Percentiles rank a stretch among this genome's conserved stretches.
Evolutionary conservation across 2,113 vertebrate species (phyloP).

Genomic region (Saimiri boliviensis): DNA sequence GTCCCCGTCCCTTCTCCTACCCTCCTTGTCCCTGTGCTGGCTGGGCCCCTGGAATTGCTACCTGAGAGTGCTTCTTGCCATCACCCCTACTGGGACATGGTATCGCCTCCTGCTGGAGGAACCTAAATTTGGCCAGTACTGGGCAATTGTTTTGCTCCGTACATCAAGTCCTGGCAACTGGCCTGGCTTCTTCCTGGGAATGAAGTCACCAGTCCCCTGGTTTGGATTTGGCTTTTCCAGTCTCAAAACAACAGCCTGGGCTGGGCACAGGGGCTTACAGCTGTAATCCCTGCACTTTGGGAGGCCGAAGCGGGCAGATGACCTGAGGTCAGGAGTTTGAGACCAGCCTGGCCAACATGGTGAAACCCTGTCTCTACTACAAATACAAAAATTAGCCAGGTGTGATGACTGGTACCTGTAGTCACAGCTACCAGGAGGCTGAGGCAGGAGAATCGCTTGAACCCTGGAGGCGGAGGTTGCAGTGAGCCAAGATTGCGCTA

Average conservation of each 20-base stretch:
- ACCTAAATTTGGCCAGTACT: neutral
- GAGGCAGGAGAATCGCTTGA: too few species aligned
- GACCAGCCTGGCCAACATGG: too few species aligned
- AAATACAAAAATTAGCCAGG: too few species aligned
- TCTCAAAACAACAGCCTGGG: neutral
- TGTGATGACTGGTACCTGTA: too few species aligned
- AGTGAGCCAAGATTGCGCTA: too few species aligned
- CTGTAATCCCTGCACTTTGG: too few species aligned
- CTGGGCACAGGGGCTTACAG: too few species aligned
- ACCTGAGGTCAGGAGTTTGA: too few species aligned
- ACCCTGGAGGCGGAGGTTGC: too few species aligned
- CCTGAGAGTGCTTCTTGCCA: neutral
- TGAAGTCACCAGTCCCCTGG: neutral
- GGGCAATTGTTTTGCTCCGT: neutral
- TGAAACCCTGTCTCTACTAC: too few species aligned
- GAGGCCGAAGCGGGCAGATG: too few species aligned
- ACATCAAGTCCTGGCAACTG: neutral
- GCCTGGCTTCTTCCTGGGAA: slow-evolving; percentile 22
- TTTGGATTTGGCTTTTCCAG: neutral
- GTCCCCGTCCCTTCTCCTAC: neutral
- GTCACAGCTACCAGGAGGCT: too few species aligned
- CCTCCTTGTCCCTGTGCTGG: neutral
- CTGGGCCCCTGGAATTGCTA: neutral
- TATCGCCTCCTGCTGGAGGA: neutral
- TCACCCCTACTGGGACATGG: neutral